Base-by-base conservation (phyloP, 2,797 vertebrate species). In the Picus viridis region DNA sequence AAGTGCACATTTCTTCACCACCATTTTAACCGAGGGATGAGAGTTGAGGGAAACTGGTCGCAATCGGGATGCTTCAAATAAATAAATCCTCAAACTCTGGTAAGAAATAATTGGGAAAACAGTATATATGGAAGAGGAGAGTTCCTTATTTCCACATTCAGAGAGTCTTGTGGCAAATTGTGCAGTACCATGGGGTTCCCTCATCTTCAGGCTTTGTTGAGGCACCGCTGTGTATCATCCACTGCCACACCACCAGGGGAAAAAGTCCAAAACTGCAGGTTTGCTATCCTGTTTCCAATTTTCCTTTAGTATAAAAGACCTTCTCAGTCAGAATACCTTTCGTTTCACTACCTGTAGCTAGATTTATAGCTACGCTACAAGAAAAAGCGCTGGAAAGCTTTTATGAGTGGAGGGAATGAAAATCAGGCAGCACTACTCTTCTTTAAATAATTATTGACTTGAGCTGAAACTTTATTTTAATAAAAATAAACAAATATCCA, bases 401-500 rank as follows among this genome's bases (percentile, higher is more conserved):
- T 71, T 39, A 13, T 69, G 62, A 59, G 12, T 56, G 71, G 59
- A 68, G 5, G 9, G n/a, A 88, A 92, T 74, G 34, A 77, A 62
- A 93, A 83, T 24, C n/a, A 88, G 59, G 4, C 23, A 61, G 5
- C 8, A 51, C 7, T 61, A 59, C 16, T 8, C 7, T 63, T 79
- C 5, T 87, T 79, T 70, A 68, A 83, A 51, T 80, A 93, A 61
- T 87, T 71, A 32, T 34, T 51, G 27, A 69, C 24, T 53, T 64
- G 7, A 71, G 10, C 67, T 34, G 22, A 85, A 81, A 77, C 10
- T 85, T 75, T 22, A 49, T 88, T 72, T 72, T 49, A 68, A 76
- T 41, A 61, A 83, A 81, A 83, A 39, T 53, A 81, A 58, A 41
- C 18, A 86, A 78, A 79, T 59, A 69, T 22, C 7, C 69, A 54